Conservation (phyloP, 2,113 vertebrate genomes). For the Guaruba guarouba region DNA sequence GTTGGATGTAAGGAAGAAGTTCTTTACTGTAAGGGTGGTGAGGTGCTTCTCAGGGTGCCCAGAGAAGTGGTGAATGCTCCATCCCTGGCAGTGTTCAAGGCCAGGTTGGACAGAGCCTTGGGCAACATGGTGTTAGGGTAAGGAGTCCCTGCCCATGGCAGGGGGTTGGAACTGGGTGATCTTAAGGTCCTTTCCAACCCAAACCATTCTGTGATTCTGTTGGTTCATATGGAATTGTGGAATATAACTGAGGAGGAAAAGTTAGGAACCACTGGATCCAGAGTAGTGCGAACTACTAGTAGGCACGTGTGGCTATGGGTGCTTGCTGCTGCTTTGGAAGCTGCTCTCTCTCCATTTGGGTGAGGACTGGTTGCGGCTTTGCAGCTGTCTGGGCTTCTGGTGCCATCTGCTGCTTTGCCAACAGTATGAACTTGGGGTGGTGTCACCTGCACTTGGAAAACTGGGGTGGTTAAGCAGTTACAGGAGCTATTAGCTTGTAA, state of each 20-base stretch:
- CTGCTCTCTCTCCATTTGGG: neutral
- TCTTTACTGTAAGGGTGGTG: neutral
- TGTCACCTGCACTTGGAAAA: neutral
- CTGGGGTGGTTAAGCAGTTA: neutral
- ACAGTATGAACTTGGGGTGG: neutral
- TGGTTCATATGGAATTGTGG: neutral
- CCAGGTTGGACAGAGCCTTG: neutral
- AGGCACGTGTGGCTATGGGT: neutral
- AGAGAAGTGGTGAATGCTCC: neutral
- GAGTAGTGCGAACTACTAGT: neutral
- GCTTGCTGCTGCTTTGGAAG: neutral
- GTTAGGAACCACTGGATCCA: neutral
- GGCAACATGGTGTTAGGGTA: neutral
- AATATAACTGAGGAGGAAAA: neutral
- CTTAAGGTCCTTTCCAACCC: neutral
- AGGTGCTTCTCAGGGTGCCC: neutral
- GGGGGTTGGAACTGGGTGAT: neutral
- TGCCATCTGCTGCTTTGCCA: slow-evolving; percentile 25
- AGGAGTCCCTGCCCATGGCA: neutral
- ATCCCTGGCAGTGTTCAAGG: neutral
- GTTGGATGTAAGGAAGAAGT: neutral
- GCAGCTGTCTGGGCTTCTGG: neutral
- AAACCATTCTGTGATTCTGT: neutral
- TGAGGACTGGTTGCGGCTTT: neutral
- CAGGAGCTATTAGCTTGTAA: neutral